A percentile compares a stretch with the other conserved stretches of the same genome.
Evolutionary conservation across 64 coral and sea anemone species (phyloP).

Genomic region (Orbicella faveolata): DNA sequence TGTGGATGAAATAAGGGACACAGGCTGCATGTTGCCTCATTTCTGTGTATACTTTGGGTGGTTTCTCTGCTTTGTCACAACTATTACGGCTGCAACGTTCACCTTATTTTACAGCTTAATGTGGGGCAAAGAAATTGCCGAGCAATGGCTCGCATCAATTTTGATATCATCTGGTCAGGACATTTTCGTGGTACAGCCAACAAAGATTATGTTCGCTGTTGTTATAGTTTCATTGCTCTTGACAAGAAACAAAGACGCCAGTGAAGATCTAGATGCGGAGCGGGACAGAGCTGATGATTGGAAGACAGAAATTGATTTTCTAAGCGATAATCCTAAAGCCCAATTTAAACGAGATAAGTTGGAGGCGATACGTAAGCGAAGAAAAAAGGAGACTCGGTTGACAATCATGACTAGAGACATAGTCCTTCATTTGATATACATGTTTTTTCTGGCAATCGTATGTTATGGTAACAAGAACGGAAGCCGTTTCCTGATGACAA

Average conservation of each 20-base stretch:
- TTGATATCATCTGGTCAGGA: constrained; percentile 56
- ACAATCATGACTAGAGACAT: constrained; percentile 33
- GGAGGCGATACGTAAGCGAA: constrained; percentile 33
- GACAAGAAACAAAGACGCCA: constrained; percentile 33
- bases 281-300: background rate
- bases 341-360: constrained; percentile 11
- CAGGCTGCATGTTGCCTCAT: constrained; percentile 44
- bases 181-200: constrained; percentile 61
- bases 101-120: constrained; percentile 65
- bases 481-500: constrained; percentile 33
- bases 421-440: constrained; percentile 38
- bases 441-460: constrained; percentile 45
- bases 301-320: background rate
- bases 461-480: constrained; percentile 59
- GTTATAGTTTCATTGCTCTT: constrained; percentile 33
- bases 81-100: constrained; percentile 45
- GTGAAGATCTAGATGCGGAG: background rate
- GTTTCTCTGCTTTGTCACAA: constrained; percentile 44
- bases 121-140: constrained; percentile 52
- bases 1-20: constrained; percentile 13
- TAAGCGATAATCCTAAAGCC: constrained; percentile 15
- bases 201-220: constrained; percentile 45
- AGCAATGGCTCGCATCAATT: constrained; percentile 62
- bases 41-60: constrained; percentile 60
- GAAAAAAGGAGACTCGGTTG: constrained; percentile 36